phyloP scores from a whole-genome alignment of 2,113 vertebrate genomes.

The Tupaia chinensis region DNA sequence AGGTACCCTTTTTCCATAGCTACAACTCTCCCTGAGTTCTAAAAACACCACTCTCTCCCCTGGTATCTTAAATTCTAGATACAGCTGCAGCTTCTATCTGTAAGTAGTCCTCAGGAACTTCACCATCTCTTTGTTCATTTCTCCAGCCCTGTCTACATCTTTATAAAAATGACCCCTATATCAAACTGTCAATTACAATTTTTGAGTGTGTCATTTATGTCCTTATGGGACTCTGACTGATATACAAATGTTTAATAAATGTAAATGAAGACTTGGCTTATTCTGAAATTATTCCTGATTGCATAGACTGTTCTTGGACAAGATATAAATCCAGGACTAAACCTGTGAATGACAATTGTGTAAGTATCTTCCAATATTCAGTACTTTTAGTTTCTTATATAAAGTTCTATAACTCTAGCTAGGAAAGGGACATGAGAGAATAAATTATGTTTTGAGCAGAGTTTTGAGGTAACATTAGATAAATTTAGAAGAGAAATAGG shows the following conservation, averaged over 20 bases:
- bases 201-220: background rate
- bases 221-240: background rate
- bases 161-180: background rate
- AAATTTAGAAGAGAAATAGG: slow-evolving; percentile 78
- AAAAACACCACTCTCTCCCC: background rate
- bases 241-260: slow-evolving; percentile 12
- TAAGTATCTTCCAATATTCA: slow-evolving; percentile 34
- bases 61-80: background rate
- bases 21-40: background rate
- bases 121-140: slow-evolving; percentile 23
- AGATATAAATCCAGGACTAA: slow-evolving; percentile 30
- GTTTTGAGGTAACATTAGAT: slow-evolving; percentile 60
- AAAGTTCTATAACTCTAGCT: slow-evolving; percentile 70
- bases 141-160: background rate
- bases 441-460: slow-evolving; percentile 68
- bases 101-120: background rate
- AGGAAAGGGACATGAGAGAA: slow-evolving; percentile 60
- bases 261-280: slow-evolving; percentile 11
- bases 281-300: slow-evolving; percentile 46
- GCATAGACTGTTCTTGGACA: background rate
- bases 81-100: background rate
- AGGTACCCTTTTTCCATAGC: background rate
- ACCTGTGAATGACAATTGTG: slow-evolving; percentile 31
- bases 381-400: slow-evolving; percentile 57
- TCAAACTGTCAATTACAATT: background rate